Conservation (phyloP, 2,888 invertebrate species). For the Eupithecia pulchellata region DNA sequence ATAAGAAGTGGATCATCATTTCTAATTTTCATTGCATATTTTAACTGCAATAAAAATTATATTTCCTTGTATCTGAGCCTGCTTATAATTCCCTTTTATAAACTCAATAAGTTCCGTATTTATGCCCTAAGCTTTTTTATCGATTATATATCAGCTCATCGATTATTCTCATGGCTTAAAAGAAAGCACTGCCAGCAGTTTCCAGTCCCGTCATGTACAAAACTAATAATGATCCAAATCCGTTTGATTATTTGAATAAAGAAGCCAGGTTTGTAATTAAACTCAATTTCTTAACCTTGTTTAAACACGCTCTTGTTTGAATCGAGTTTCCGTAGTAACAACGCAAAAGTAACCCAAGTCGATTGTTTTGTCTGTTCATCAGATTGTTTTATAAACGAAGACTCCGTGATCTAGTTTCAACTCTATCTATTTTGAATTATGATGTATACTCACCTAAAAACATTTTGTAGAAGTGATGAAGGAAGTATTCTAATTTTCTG, state of each 20-base stretch:
- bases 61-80: neutral
- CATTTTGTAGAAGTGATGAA: slow-evolving; percentile 10
- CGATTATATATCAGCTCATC: neutral
- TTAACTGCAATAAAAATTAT: too few relatives aligned
- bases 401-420: slow-evolving; percentile 11
- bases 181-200: neutral
- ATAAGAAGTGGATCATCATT: too few relatives aligned
- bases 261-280: slow-evolving; percentile 34
- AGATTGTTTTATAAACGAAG: slow-evolving; percentile 33
- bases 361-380: slow-evolving; percentile 52
- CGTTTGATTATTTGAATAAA: neutral
- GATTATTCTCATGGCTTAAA: neutral
- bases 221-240: neutral
- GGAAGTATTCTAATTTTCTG: slow-evolving; percentile 13
- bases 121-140: neutral
- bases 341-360: slow-evolving; percentile 42
- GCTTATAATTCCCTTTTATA: neutral
- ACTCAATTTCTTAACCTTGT: slow-evolving; percentile 3
- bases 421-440: slow-evolving; percentile 13
- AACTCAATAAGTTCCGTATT: too few relatives aligned
- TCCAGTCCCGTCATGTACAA: neutral
- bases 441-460: slow-evolving; percentile 7
- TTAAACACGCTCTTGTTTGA: neutral
- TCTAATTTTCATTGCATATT: too few relatives aligned
- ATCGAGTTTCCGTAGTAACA: slow-evolving; percentile 29